Evolutionary conservation across 2,888 invertebrate genomes (phyloP).

Genomic region (Callyntrura sp.): DNA sequence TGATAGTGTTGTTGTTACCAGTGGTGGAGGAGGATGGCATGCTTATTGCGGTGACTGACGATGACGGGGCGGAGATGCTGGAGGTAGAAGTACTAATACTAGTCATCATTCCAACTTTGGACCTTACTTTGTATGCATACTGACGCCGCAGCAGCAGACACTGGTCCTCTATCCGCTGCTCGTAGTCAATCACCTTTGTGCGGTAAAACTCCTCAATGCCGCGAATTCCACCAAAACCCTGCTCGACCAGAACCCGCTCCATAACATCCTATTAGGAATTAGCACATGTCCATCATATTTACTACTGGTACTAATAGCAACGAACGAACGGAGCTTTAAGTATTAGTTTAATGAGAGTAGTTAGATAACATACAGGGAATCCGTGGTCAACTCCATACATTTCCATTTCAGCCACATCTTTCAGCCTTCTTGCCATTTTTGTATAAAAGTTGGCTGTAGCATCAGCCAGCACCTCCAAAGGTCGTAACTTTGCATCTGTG

Average conservation of each 20-base stretch:
- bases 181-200: conserved; percentile 85
- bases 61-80: conserved; percentile 19
- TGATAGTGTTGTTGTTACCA: conserved; percentile 12
- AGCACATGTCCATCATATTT: no score
- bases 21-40: conserved; percentile 6
- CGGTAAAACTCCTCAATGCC: conserved; percentile 88
- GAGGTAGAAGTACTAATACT: conserved; percentile 62
- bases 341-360: conserved; percentile 11
- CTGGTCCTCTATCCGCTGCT: conserved; percentile 84
- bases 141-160: conserved; percentile 85
- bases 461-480: conserved; percentile 77
- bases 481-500: conserved; percentile 76
- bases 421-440: conserved; percentile 74
- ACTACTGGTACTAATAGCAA: no score
- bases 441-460: conserved; percentile 68
- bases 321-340: not conserved
- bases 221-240: conserved; percentile 88
- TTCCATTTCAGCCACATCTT: conserved; percentile 77
- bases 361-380: conserved; percentile 86
- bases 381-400: conserved; percentile 78
- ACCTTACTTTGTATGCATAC: conserved; percentile 83
- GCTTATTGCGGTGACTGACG: conserved; percentile 9
- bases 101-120: conserved; percentile 71
- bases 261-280: conserved; percentile 87
- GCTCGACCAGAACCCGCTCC: conserved; percentile 88